Evolutionary conservation across 2,797 vertebrate species (phyloP), one percentile per base, ranked within the genome.

Genomic region (Alauda arvensis): DNA sequence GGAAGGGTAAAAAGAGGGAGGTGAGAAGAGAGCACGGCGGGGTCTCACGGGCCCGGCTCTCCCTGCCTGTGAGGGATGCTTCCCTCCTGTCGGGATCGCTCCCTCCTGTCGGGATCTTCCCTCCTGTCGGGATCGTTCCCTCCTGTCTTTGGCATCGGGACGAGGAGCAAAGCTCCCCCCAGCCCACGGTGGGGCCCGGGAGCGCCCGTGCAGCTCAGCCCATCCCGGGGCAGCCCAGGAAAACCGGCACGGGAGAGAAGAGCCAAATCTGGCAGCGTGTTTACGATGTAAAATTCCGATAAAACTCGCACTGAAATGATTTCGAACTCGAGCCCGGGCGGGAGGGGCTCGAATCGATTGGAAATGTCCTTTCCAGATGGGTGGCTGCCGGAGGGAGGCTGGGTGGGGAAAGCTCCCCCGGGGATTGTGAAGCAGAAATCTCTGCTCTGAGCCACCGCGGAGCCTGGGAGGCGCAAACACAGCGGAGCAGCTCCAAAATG

Each of bases 261-360:
- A 94, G 72, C 69, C 78, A 60, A 84, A 14, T 18, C 71, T 39
- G 31, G 69, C 81, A 17, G 75, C 13, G 71, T 12, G 75, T 89
- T 94, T 89, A 91, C 78, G 68, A 68, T 16, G 33, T 65, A 45
- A 88, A 91, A 76, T 49, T 61, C 28, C 34, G 81, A 80, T 89
- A 88, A 94, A 95, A 84, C 43, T 51, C 25, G 57, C 57, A 55
- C 18, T 18, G 69, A 88, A 84, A 85, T 52, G 34, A 66, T 84
- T 92, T 51, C 67, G 59, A 37, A 16, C n/a, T 7, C 49, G 1
- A 48, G 48, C 5, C 42, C 14, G 26, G 55, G 26, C 3, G 10
- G 34, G 63, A 29, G 62, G 37, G 14, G 62, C 42, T 59, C 40
- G 17, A 19, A 66, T 55, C 26, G 72, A 56, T 86, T 77, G 18